Evolutionary conservation across 2,888 invertebrate species (phyloP), one percentile per base, ranked within the genome.

Genomic region (Dryococelus australis): DNA sequence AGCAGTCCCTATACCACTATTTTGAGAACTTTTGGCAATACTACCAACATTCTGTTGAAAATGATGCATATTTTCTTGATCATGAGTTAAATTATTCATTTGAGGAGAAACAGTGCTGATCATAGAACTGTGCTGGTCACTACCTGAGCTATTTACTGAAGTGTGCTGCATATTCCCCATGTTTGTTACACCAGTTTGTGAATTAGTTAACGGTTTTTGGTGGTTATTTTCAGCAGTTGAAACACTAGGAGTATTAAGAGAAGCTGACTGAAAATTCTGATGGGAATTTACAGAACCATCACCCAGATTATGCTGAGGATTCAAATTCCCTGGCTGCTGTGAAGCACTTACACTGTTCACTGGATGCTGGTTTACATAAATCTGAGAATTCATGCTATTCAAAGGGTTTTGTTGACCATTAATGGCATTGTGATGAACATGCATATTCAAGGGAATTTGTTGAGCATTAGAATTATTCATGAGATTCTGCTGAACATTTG

Each of bases 341-440:
- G 13, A n/a, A 43, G 83, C 20, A 83, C 16, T 43, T n/a, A 8
- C n/a, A 24, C 24, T 65, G 65, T 65, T 83, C 51, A 85, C 85
- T 28, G 87, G 47, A 85, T 28, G 86, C 24, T 51, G 65, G 65
- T 65, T 65, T 20, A 65, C 16, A n/a, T 65, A 65, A 20, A 65
- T 24, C n/a, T 65, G 65, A 20, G 65, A 65, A 65, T 65, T 65
- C n/a, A 65, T 65, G n/a, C n/a, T 65, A 65, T 28, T 87, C 87
- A 88, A 83, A 24, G 87, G 47, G 53, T 81, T 87, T 53, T 86
- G 87, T 26, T 78, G 80, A 13, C n/a, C 43, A 43, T 79, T 79
- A 28, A 86, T 86, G 78, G 79, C 13, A 85, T 26, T 51, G 24
- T 85, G 85, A n/a, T 51, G 51, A 35, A 13, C 65, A 53, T 26